Evolutionary conservation across 2,113 vertebrate species (phyloP), one percentile per base, ranked within the genome.

Genomic region (Pogona vitticeps): DNA sequence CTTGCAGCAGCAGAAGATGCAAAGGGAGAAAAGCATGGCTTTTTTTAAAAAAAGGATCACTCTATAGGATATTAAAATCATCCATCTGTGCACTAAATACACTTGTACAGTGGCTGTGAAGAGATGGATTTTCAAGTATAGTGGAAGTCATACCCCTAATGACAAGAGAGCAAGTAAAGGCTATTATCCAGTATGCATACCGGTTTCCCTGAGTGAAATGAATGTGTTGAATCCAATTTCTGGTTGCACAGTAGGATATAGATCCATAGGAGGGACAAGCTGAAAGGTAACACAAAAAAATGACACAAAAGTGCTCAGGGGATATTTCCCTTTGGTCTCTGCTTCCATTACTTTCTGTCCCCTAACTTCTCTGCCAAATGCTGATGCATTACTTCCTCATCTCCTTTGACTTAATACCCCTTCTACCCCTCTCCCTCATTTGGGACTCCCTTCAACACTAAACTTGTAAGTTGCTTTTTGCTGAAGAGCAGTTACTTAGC

Each of bases 61-160:
- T 83, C 86, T 33, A 84, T 76, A 79, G 14, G 78, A 84, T 61
- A 76, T 36, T 85, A 36, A 83, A 78, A 42, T 79, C 71, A 33
- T 63, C 38, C 0, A 59, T 52, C 65, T 83, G 58, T 14, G 82
- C 46, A 46, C 15, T 72, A 71, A 83, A 71, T 56, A 2, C 52
- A 38, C 28, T 67, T 40, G 17, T 68, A 88, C 77, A 13, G 87
- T 18, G 80, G 75, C 36, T 70, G 10, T 84, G 40, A 33, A 85
- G 20, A 65, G 31, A 65, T 31, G 5, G 33, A 71, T 0, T 10
- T 17, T 21, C 0, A 2, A 5, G 68, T 36, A 83, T 9, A n/a
- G 52, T 21, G 21, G 56, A 46, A 20, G 68, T 7, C 63, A 56
- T 15, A 71, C 10, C 36, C 21, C 21, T 65, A 28, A 65, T 65